A percentile compares a stretch with the other conserved stretches of the same genome.
phyloP scores from a whole-genome alignment of 2,888 invertebrate species.

The Yponomeuta evonymella region DNA sequence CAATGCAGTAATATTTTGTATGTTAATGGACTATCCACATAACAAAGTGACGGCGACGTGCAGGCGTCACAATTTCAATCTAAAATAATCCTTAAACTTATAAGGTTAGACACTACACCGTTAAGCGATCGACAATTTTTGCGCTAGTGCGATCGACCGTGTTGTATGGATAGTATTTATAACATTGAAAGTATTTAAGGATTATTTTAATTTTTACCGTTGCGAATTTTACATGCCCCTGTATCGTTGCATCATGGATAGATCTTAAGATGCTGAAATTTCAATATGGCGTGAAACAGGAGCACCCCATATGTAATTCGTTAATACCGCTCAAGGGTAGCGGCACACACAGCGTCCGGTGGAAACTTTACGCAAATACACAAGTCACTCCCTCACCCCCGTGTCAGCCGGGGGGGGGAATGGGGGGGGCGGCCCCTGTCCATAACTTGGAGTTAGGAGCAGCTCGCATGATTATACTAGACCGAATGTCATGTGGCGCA shows the following conservation, averaged over 20 bases:
- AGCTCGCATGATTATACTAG: neutral
- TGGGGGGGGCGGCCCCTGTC: neutral
- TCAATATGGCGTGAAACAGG: neutral
- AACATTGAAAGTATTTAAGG: too few relatives aligned
- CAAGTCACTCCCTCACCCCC: conserved; percentile 22
- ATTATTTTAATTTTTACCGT: too few relatives aligned
- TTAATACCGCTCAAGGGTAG: conserved; percentile 36
- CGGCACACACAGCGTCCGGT: conserved; percentile 45
- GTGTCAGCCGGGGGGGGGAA: conserved; percentile 18
- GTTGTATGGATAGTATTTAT: too few relatives aligned
- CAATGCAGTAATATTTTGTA: too few relatives aligned
- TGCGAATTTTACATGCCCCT: too few relatives aligned
- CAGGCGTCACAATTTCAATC: too few relatives aligned
- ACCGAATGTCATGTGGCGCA: neutral
- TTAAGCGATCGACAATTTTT: too few relatives aligned
- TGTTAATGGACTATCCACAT: too few relatives aligned
- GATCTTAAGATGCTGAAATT: neutral
- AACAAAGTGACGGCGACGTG: too few relatives aligned
- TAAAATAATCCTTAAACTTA: too few relatives aligned
- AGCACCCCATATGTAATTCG: conserved; percentile 43
- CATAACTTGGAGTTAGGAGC: conserved; percentile 12
- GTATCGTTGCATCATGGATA: neutral
- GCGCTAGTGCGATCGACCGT: too few relatives aligned
- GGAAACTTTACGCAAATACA: conserved; percentile 59
- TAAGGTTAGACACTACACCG: too few relatives aligned